A percentile compares a stretch with the other conserved stretches of the same genome.
phyloP scores from a whole-genome alignment of 2,888 invertebrate genomes.

The Drosophila rubida region DNA sequence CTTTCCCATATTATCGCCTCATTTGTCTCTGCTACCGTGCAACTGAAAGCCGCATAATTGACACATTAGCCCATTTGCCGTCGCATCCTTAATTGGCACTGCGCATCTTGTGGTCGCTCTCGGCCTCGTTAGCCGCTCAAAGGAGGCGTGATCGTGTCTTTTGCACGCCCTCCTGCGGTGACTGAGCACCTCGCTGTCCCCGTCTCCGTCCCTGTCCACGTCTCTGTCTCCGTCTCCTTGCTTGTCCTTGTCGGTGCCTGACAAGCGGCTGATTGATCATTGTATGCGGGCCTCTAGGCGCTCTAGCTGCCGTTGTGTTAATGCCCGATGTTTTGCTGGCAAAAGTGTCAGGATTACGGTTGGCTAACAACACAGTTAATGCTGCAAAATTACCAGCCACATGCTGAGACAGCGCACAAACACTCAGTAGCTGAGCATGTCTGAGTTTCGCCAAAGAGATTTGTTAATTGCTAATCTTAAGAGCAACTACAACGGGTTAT shows the following conservation, averaged over 20 bases:
- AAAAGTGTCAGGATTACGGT: constrained; percentile 65
- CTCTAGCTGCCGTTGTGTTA: constrained; percentile 30
- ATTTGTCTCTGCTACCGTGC: constrained; percentile 54
- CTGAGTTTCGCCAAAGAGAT: constrained; percentile 33
- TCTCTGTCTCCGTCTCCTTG: constrained; percentile 14
- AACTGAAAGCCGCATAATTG: constrained; percentile 74
- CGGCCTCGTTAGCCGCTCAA: constrained; percentile 66
- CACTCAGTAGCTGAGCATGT: constrained; percentile 28
- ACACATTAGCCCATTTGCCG: constrained; percentile 75
- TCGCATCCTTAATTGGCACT: constrained; percentile 66
- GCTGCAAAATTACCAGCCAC: constrained; percentile 62
- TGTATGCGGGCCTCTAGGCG: constrained; percentile 43
- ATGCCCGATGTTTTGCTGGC: constrained; percentile 67
- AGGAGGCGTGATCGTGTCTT: constrained; percentile 80
- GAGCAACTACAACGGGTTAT: background rate
- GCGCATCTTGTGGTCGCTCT: constrained; percentile 35
- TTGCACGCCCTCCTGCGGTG: constrained; percentile 78
- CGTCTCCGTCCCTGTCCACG: constrained; percentile 13
- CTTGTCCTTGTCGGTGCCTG: constrained; percentile 40
- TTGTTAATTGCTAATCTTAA: constrained; percentile 58
- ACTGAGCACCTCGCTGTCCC: constrained; percentile 17
- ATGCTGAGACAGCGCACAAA: constrained; percentile 56
- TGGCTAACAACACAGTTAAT: constrained; percentile 53
- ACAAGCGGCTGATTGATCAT: constrained; percentile 74
- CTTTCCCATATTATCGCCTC: constrained; percentile 66